A percentile compares a stretch with the other conserved stretches of the same genome.
Evolutionary conservation across 2,797 vertebrate species (phyloP).

Genomic region (Pangasius krempfi): DNA sequence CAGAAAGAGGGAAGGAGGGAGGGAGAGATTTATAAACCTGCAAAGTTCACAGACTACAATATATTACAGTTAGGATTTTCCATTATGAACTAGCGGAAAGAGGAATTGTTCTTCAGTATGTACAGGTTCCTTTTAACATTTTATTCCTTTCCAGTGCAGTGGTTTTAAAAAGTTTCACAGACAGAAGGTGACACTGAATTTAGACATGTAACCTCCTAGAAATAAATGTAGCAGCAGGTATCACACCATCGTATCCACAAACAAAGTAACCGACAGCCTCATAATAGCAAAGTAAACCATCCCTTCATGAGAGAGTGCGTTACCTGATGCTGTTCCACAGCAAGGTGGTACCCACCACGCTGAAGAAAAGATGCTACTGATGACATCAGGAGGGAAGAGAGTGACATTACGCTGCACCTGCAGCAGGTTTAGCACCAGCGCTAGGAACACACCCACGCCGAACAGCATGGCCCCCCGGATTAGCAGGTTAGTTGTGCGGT

Average conservation of each 20-base stretch:
- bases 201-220: not conserved
- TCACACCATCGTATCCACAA: not conserved
- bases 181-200: not conserved
- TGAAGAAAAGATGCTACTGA: constrained; percentile 93
- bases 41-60: not conserved
- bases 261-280: not conserved
- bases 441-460: constrained; percentile 89
- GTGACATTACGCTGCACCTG: constrained; percentile 96
- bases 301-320: not conserved
- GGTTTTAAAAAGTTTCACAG: not conserved
- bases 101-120: not conserved
- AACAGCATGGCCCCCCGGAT: constrained; percentile 88
- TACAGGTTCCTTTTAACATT: not conserved
- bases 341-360: constrained; percentile 96
- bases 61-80: not conserved
- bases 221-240: not conserved
- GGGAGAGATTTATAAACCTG: not conserved
- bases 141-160: not conserved
- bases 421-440: constrained; percentile 91
- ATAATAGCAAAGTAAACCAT: not conserved
- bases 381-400: constrained; percentile 92
- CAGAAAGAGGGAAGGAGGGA: too few species aligned
- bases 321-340: constrained; percentile 93
- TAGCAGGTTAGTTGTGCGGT: constrained; percentile 84
- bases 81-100: not conserved